Percentiles rank a stretch among this genome's conserved stretches.
Evolutionary conservation across 2,888 invertebrate genomes (phyloP).

Genomic region (Mellilla xanthometata): DNA sequence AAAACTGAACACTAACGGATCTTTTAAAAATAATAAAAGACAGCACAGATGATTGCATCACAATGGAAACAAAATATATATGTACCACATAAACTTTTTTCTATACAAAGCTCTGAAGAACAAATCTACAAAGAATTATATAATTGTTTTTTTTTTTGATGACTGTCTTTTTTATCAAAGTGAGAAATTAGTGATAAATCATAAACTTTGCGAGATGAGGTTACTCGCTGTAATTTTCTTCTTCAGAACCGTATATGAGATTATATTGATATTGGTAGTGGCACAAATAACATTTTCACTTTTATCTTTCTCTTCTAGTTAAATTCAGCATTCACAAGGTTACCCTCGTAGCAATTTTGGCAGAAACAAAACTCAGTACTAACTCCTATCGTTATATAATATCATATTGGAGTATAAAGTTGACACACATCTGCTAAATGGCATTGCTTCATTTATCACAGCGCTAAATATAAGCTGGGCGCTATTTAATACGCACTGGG

Average conservation of each 20-base stretch:
- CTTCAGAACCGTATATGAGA: no score
- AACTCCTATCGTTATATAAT: slow-evolving; percentile 13
- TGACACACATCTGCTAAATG: slow-evolving; percentile 1
- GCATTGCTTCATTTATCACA: slow-evolving; percentile 8
- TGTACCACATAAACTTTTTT: background rate
- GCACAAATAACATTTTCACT: no score
- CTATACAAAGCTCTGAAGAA: background rate
- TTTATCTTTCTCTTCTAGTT: no score
- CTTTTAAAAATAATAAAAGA: slow-evolving; percentile 29
- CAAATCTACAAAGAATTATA: no score
- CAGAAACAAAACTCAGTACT: slow-evolving; percentile 14
- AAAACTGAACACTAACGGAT: slow-evolving; percentile 30
- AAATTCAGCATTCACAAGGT: no score
- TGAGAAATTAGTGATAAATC: no score
- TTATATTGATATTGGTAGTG: no score
- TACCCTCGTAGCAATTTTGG: slow-evolving; percentile 17
- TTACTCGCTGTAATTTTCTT: no score
- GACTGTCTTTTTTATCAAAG: no score
- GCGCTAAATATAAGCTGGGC: background rate
- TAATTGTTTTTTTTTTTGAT: no score
- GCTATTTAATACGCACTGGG: no score
- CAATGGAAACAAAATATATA: background rate
- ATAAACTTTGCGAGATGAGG: no score
- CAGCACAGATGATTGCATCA: slow-evolving; percentile 10
- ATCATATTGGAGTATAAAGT: slow-evolving; percentile 5